Conservation (phyloP, 2,113 vertebrate genomes). For the Sitta europaea region DNA sequence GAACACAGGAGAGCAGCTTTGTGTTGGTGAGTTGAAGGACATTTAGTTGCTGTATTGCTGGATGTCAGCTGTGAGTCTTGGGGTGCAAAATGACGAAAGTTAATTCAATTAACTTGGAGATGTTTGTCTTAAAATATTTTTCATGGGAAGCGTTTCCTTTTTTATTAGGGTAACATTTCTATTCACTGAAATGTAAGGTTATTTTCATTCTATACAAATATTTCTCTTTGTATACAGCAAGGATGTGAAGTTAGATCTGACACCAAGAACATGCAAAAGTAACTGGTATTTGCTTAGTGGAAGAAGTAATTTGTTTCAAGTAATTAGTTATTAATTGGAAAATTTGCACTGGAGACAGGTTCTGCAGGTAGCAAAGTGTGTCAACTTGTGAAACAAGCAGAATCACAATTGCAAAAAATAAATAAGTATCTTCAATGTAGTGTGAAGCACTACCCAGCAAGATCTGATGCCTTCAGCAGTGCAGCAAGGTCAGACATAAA, state of each 20-base stretch:
- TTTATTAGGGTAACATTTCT: background rate
- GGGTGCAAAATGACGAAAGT: background rate
- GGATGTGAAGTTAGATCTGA: background rate
- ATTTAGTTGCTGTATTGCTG: background rate
- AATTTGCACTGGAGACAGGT: background rate
- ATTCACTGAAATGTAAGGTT: background rate
- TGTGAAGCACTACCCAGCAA: background rate
- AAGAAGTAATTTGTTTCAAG: background rate
- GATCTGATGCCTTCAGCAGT: background rate
- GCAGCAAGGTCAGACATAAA: background rate
- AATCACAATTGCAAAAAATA: background rate
- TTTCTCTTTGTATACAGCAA: background rate
- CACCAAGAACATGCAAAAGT: background rate
- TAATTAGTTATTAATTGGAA: background rate
- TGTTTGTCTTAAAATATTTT: conserved; percentile 20
- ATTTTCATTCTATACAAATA: background rate
- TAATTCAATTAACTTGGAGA: background rate
- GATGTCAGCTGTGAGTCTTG: background rate
- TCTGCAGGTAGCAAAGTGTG: background rate
- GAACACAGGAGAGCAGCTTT: background rate
- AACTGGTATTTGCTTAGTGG: background rate
- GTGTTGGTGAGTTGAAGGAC: background rate
- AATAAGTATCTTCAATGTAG: background rate
- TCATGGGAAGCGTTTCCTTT: background rate
- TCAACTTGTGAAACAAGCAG: background rate